Evolutionary conservation across 2,113 vertebrate species (phyloP).

Genomic region (Lasiurus borealis): DNA sequence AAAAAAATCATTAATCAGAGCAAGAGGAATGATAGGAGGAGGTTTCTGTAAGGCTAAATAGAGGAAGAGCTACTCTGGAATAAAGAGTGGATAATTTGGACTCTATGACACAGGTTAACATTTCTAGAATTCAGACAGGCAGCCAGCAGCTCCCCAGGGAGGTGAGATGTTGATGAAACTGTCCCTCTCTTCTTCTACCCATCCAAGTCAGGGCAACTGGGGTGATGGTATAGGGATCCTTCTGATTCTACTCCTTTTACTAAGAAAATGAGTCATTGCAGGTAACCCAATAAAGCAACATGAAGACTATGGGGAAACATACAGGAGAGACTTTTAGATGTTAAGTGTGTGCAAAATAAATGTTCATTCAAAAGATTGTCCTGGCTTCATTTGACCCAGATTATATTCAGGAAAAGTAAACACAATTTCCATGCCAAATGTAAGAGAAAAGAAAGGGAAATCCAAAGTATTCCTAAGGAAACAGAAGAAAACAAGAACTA

Average conservation of each 20-base stretch:
- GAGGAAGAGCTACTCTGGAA: conserved; percentile 7
- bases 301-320: neutral
- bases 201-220: neutral
- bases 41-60: neutral
- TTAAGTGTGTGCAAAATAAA: neutral
- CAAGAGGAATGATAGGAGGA: neutral
- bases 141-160: neutral
- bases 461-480: conserved; percentile 1
- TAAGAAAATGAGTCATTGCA: conserved; percentile 3
- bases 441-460: neutral
- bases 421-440: neutral
- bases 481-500: neutral
- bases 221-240: neutral
- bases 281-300: neutral
- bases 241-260: neutral
- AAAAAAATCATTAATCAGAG: neutral
- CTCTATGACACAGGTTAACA: neutral
- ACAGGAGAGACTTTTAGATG: neutral
- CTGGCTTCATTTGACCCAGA: conserved; percentile 7
- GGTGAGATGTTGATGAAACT: neutral
- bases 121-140: neutral
- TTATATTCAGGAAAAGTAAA: conserved; percentile 24
- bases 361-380: neutral
- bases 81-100: neutral
- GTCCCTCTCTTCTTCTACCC: neutral